Percentiles rank a stretch among this genome's conserved stretches.
Evolutionary conservation across 2,113 vertebrate species (phyloP).

Genomic region (Pelecanoides urinatrix): DNA sequence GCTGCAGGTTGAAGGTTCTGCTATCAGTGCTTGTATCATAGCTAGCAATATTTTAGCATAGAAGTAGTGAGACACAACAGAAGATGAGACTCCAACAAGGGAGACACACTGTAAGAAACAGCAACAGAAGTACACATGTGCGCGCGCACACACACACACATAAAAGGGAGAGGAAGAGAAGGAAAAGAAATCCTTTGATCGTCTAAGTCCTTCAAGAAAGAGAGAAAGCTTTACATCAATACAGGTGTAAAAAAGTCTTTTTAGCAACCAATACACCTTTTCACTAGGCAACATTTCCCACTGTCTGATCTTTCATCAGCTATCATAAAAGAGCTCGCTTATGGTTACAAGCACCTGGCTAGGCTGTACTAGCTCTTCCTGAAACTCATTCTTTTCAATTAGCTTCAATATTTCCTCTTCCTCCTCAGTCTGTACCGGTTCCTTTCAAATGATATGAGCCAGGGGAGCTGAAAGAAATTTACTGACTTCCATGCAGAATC

Average conservation of each 20-base stretch:
- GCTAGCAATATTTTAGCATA: neutral
- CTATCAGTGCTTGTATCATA: neutral
- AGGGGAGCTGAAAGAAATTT: neutral
- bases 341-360: neutral
- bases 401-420: neutral
- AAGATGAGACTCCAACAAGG: neutral
- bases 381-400: neutral
- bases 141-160: rapidly evolving
- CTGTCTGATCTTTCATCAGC: neutral
- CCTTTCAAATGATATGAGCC: neutral
- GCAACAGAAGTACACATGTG: neutral
- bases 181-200: neutral
- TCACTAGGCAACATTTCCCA: neutral
- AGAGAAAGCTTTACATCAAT: neutral
- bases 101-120: neutral
- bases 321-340: neutral
- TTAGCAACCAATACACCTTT: neutral
- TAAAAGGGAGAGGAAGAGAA: neutral
- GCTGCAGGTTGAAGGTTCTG: neutral
- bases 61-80: neutral
- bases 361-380: neutral
- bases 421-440: neutral
- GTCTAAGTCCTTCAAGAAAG: neutral
- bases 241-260: neutral
- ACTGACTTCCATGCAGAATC: neutral